Percentiles rank a stretch among this genome's conserved stretches.
Conservation (phyloP, 2,113 vertebrate species). For the Anoplopoma fimbria region DNA sequence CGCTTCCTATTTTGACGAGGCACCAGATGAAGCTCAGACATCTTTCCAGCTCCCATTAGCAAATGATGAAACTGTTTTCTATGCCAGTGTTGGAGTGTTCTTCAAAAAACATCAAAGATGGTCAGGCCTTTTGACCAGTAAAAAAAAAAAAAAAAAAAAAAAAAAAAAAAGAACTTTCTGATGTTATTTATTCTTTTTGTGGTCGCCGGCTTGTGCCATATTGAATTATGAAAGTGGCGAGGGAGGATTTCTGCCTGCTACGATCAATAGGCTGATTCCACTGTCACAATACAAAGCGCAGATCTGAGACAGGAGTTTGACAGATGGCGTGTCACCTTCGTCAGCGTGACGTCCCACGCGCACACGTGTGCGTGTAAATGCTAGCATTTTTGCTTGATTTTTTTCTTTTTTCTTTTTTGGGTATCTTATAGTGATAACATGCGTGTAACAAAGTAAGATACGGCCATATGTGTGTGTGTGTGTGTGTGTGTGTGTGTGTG, state of each 20-base stretch:
- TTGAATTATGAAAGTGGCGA: constrained; percentile 74
- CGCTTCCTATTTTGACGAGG: constrained; percentile 50
- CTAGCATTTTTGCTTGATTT: too few species aligned
- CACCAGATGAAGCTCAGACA: constrained; percentile 45
- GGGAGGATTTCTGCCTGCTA: constrained; percentile 61
- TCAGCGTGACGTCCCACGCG: constrained; percentile 63
- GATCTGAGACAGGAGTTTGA: constrained; percentile 73
- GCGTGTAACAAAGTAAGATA: constrained; percentile 62
- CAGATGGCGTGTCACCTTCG: constrained; percentile 77
- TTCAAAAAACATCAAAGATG: constrained; percentile 66
- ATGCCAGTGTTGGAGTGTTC: constrained; percentile 43
- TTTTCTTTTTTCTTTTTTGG: constrained; percentile 40
- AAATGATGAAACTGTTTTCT: constrained; percentile 59
- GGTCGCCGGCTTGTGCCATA: constrained; percentile 58
- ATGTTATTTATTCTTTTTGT: constrained; percentile 75
- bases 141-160: constrained; percentile 35
- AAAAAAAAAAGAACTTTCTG: constrained; percentile 22
- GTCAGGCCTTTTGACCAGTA: constrained; percentile 50
- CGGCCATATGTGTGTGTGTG: neutral
- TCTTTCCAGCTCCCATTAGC: constrained; percentile 53
- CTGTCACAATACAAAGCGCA: constrained; percentile 64
- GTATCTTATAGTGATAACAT: constrained; percentile 58
- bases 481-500: neutral
- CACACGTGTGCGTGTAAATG: constrained; percentile 1
- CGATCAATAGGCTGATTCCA: constrained; percentile 75